phyloP scores from a whole-genome alignment of 2,797 vertebrate species.

The Okamejei kenojei region DNA sequence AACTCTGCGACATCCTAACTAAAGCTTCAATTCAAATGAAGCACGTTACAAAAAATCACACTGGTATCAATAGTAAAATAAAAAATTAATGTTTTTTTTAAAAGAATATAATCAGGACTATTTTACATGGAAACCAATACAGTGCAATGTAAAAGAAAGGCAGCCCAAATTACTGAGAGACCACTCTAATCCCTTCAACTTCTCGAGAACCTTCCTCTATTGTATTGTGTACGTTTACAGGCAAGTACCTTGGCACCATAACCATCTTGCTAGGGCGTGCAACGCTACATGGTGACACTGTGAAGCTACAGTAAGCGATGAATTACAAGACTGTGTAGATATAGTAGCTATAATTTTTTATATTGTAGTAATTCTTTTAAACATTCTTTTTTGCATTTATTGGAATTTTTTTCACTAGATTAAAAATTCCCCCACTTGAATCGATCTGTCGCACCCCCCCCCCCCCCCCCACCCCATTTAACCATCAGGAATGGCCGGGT shows the following conservation, averaged over 20 bases:
- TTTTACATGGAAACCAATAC: slow-evolving; percentile 50
- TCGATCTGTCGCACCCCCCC: too few relatives aligned
- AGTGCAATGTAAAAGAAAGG: slow-evolving; percentile 60
- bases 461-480: too few relatives aligned
- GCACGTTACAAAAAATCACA: slow-evolving; percentile 51
- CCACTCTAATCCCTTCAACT: background rate
- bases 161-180: slow-evolving; percentile 52
- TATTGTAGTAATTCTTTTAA: slow-evolving; percentile 10
- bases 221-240: background rate
- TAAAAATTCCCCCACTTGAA: background rate
- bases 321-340: slow-evolving; percentile 22
- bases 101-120: slow-evolving; percentile 51
- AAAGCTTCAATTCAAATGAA: slow-evolving; percentile 53
- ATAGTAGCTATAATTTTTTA: background rate
- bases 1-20: background rate
- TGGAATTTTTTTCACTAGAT: background rate
- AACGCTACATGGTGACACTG: background rate
- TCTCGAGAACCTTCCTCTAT: background rate
- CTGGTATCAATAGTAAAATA: slow-evolving; percentile 54
- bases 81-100: slow-evolving; percentile 39
- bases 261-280: background rate
- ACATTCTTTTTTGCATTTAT: slow-evolving; percentile 13
- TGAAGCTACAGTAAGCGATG: slow-evolving; percentile 8
- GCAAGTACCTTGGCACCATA: slow-evolving; percentile 1
- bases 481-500: background rate